Evolutionary conservation across 92 coral and sea anemone genomes (phyloP).

Genomic region (Epizoanthus illoricatus): DNA sequence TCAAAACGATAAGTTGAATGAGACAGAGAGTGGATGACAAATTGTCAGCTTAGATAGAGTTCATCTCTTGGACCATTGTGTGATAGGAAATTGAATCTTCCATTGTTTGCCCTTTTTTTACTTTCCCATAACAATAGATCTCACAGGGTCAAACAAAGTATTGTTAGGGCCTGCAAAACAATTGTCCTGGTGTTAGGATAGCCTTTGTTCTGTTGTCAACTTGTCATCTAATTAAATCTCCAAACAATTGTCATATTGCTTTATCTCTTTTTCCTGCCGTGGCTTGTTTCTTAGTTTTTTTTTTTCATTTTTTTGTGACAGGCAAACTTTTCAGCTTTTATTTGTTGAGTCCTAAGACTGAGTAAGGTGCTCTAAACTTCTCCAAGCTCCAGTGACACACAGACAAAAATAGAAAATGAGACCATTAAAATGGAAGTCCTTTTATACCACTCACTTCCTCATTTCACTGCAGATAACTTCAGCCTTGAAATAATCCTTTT

Average conservation of each 20-base stretch:
- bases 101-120: not conserved
- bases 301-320: not conserved
- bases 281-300: constrained; percentile 11
- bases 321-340: not conserved
- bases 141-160: constrained; percentile 22
- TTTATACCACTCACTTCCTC: too few species aligned
- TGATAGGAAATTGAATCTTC: not conserved
- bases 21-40: not conserved
- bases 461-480: too few species aligned
- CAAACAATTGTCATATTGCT: not conserved
- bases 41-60: not conserved
- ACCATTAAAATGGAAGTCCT: too few species aligned
- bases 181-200: constrained; percentile 4
- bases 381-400: too few species aligned
- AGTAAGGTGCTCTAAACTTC: too few species aligned
- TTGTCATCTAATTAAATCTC: constrained; percentile 8
- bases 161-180: constrained; percentile 11
- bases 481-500: too few species aligned
- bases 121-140: constrained; percentile 9
- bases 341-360: not conserved
- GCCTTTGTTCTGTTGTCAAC: constrained; percentile 25
- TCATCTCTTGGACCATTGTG: too few species aligned
- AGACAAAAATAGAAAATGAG: too few species aligned
- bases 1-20: not conserved
- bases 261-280: not conserved